Evolutionary conservation across 1,140 invertebrate species (phyloP), one percentile per base, ranked within the genome.

Genomic region (Spodoptera frugiperda): DNA sequence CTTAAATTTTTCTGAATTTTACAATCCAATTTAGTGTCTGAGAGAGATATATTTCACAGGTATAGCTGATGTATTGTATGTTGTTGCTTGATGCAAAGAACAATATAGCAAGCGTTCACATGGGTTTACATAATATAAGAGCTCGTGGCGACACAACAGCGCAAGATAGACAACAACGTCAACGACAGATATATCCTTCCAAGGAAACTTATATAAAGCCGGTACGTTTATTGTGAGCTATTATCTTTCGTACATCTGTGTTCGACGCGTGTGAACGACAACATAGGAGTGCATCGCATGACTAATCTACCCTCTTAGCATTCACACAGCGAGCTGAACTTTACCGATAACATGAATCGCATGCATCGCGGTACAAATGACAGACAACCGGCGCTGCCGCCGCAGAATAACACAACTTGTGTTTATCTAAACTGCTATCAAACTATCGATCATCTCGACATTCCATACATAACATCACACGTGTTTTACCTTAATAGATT

Each of bases 221-320:
- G 82, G 86, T 76, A 19, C 79, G 74, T 85, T 57, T 82, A 77
- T 80, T 78, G 80, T 67, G 77, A 55, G 63, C 59, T 54, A 68
- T 73, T 87, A 89, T 90, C 84, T 73, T 72, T 70, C 73, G 57
- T 76, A 76, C 83, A 88, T 87, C 84, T 77, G 80, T 74, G 79
- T 74, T 81, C 78, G 81, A 82, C 79, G 82, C 82, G 84, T 88
- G 83, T 87, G 89, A 88, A 87, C 84, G 84, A 83, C 86, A 82
- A 80, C 78, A 77, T 80, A 82, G 53, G 76, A 87, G 78, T 84
- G 83, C 83, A 82, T 84, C 83, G 88, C 86, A 88, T 87, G 84
- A 86, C 83, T 91, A 89, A 91, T 89, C 88, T 82, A 70, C 74
- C 84, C 76, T 76, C 80, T 87, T 89, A 81, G 80, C 81, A 91